Evolutionary conservation across 1,140 invertebrate species (phyloP).

Genomic region (Chrysopa pallens): DNA sequence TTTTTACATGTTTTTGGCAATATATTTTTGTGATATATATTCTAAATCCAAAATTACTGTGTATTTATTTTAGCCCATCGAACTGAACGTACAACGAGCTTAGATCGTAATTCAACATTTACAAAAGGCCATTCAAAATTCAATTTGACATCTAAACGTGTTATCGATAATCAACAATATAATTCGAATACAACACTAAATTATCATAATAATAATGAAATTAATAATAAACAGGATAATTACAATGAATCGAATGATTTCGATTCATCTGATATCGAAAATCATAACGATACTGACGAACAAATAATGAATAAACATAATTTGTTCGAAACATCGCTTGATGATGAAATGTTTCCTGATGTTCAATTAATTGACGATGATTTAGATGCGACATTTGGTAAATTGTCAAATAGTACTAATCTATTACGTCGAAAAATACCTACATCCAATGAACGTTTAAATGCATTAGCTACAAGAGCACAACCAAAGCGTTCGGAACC

Average conservation of each 20-base stretch:
- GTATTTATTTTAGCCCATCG: no score
- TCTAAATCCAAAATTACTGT: no score
- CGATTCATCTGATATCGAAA: slow-evolving; percentile 12
- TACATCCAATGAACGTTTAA: no score
- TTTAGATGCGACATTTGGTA: not conserved
- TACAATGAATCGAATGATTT: slow-evolving; percentile 10
- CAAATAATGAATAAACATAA: slow-evolving; percentile 18
- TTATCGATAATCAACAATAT: not conserved
- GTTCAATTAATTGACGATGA: slow-evolving; percentile 13
- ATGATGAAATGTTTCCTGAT: slow-evolving; percentile 17
- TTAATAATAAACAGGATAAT: slow-evolving; percentile 10
- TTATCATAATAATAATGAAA: slow-evolving; percentile 12
- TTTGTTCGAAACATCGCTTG: slow-evolving; percentile 12
- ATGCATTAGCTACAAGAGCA: no score
- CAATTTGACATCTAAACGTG: not conserved
- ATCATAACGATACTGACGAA: slow-evolving; percentile 12
- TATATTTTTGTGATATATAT: no score
- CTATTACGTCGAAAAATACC: no score
- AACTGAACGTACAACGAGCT: not conserved
- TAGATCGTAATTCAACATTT: not conserved
- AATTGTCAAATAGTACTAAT: no score
- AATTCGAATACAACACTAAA: not conserved
- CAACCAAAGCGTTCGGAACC: no score
- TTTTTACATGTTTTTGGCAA: no score
- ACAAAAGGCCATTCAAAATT: not conserved